Base-by-base conservation (phyloP, 2,113 vertebrate species). In the Saguinus midas region DNA sequence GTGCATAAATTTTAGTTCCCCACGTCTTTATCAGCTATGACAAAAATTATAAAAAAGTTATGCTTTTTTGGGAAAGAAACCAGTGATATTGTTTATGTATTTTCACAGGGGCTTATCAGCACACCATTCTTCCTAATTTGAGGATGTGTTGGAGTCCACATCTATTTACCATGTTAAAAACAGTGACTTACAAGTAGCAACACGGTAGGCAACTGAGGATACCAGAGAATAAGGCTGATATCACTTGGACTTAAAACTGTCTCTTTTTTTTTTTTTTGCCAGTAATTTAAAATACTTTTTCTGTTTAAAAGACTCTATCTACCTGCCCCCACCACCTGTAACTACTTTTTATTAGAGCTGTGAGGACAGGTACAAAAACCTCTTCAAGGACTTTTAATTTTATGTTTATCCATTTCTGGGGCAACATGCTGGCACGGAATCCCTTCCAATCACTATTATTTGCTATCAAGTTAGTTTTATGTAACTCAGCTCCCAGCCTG, bases 1-100 rank as follows among this genome's bases (percentile, higher is more conserved):
- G 17, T 66, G 5, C 18, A 50, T 52, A 37, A 12, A 82, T 82
- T 91, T 40, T 43, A 88, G n/a, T 50, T 88, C 43, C 55, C 57
- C 8, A 76, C 17, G 91, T 91, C 23, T 83, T 89, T 90, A 29
- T 45, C 7, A 90, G 20, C 25, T 87, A 35, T n/a, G 43, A 61
- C 58, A 58, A 88, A 93, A 88, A 72, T 29, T 52, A 7, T 94
- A 81, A 84, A 92, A 76, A 92, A 86, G 80, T 97, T 87, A 64
- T 85, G 14, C 50, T 57, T 75, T n/a, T 88, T 37, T 14, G 50
- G 81, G 97, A 85, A 29, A 45, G 32, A 88, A 90, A 81, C 37
- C 23, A 16, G 50, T 84, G 29, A 3, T 90, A 72, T 80, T 12
- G 14, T 78, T 84, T 85, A 17, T 80, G 18, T 82, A 43, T 94